phyloP scores from a whole-genome alignment of 2,888 invertebrate genomes.

The Lochmaea capreae region DNA sequence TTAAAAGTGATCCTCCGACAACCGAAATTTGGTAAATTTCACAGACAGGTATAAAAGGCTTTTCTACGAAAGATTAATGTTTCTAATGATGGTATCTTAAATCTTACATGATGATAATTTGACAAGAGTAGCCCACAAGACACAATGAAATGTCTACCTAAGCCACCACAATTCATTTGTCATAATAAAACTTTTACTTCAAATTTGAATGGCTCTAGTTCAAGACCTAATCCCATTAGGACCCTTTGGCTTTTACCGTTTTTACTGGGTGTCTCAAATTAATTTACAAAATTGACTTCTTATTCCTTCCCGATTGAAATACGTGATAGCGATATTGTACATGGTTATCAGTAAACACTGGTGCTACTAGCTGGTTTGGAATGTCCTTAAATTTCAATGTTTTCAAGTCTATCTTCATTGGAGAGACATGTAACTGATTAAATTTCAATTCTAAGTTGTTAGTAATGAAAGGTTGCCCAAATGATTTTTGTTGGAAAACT shows the following conservation, averaged over 20 bases:
- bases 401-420: too few species aligned
- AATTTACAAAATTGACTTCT: background rate
- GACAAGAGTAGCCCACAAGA: slow-evolving; percentile 58
- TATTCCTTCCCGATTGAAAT: background rate
- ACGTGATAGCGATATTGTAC: too few species aligned
- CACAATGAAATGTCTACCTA: slow-evolving; percentile 52
- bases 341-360: too few species aligned
- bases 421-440: too few species aligned
- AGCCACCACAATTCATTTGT: slow-evolving; percentile 56
- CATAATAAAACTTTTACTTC: slow-evolving; percentile 55
- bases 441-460: too few species aligned
- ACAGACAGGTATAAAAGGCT: slow-evolving; percentile 42
- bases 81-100: slow-evolving; percentile 55
- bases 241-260: slow-evolving; percentile 22
- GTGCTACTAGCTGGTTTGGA: too few species aligned
- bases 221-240: slow-evolving; percentile 40
- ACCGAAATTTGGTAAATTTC: slow-evolving; percentile 32
- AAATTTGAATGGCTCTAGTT: slow-evolving; percentile 41
- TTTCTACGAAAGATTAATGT: slow-evolving; percentile 51
- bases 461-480: too few species aligned
- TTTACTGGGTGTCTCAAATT: slow-evolving; percentile 13
- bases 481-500: too few species aligned
- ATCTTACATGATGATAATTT: slow-evolving; percentile 58
- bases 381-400: too few species aligned
- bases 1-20: slow-evolving; percentile 5